phyloP scores from a whole-genome alignment of 1,140 invertebrate species.

The Pachypsylla venusta region DNA sequence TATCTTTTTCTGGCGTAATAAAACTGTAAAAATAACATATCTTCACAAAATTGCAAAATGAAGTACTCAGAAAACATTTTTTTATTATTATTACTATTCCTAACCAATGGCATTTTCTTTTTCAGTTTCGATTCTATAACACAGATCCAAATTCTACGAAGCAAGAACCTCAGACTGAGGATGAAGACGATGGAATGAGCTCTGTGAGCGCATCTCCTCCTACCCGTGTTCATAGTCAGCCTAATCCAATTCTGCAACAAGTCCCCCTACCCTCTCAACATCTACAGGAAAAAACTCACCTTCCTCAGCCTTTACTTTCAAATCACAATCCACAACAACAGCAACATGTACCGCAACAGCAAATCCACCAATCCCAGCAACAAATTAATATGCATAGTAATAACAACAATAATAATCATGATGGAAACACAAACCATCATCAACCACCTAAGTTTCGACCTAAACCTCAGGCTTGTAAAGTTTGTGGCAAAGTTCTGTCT shows the following conservation, averaged over 20 bases:
- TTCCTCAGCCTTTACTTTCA: slow-evolving; percentile 7
- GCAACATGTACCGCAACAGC: slow-evolving; percentile 13
- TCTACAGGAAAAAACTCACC: slow-evolving; percentile 7
- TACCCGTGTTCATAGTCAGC: background rate
- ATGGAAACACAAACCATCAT: background rate
- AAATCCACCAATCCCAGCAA: slow-evolving; percentile 15
- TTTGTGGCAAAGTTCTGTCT: slow-evolving; percentile 56
- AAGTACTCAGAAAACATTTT: no score
- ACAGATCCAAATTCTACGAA: background rate
- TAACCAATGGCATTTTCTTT: background rate
- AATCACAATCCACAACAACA: slow-evolving; percentile 15
- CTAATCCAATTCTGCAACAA: background rate
- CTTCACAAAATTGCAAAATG: no score
- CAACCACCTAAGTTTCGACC: background rate
- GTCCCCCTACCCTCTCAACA: background rate
- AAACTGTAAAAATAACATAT: no score
- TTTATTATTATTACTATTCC: no score
- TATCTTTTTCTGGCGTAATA: no score
- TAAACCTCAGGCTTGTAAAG: slow-evolving; percentile 39
- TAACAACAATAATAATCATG: slow-evolving; percentile 11
- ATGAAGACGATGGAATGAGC: slow-evolving; percentile 4
- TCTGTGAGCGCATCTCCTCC: background rate
- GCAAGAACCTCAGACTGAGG: slow-evolving; percentile 3
- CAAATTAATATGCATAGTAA: slow-evolving; percentile 12
- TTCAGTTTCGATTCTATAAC: slow-evolving; percentile 2